phyloP scores from a whole-genome alignment of 2,888 invertebrate species.

The Chymomyza fuscimana region DNA sequence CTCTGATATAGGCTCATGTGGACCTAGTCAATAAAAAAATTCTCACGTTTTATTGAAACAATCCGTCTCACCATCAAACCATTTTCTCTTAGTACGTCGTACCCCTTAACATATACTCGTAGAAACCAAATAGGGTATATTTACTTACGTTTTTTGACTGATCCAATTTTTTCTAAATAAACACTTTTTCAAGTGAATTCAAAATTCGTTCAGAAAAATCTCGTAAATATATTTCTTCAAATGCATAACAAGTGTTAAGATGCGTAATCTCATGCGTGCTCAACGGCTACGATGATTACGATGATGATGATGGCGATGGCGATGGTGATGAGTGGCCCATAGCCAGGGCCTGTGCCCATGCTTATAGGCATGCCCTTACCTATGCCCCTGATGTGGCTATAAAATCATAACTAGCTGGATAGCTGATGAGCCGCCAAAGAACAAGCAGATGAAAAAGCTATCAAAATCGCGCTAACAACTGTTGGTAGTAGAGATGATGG shows the following conservation, averaged over 20 bases:
- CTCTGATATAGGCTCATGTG: no score
- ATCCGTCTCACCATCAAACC: no score
- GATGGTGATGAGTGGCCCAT: neutral
- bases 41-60: no score
- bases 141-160: no score
- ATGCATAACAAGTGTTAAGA: neutral
- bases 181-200: neutral
- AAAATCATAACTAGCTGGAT: conserved; percentile 17
- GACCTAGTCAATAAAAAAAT: no score
- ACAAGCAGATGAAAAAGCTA: conserved; percentile 42
- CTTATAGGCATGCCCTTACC: neutral
- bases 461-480: conserved; percentile 28
- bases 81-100: no score
- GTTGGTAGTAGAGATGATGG: conserved; percentile 18
- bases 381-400: neutral
- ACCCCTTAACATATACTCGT: no score
- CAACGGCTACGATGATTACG: neutral
- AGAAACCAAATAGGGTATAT: no score
- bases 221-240: neutral
- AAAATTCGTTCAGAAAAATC: neutral
- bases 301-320: neutral
- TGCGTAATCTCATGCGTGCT: neutral
- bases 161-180: no score
- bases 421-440: conserved; percentile 41
- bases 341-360: neutral